phyloP scores from a whole-genome alignment of 1,140 invertebrate genomes.

The Ceratosolen solmsi region DNA sequence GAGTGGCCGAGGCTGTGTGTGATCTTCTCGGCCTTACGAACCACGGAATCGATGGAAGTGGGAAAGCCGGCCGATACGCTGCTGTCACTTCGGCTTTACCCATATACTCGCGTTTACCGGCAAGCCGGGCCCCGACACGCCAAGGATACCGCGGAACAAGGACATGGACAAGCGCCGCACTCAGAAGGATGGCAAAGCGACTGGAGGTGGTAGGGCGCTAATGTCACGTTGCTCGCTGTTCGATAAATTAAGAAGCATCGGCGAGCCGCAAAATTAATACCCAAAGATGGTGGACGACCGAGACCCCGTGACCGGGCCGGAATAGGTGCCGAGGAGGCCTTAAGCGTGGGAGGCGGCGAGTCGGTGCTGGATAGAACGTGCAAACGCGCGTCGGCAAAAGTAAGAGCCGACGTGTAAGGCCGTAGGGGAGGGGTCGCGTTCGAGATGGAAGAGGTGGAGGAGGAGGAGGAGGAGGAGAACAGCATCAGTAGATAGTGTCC shows the following conservation, averaged over 20 bases:
- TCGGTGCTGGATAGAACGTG: background rate
- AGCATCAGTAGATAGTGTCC: conserved; percentile 63
- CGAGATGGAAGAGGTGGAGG: background rate
- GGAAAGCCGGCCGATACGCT: conserved; percentile 1
- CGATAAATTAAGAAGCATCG: too few relatives aligned
- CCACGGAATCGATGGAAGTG: background rate
- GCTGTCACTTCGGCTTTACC: background rate
- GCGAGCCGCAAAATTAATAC: too few relatives aligned
- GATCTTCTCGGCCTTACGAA: conserved; percentile 5
- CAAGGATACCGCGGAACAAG: background rate
- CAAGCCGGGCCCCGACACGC: background rate
- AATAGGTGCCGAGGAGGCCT: background rate
- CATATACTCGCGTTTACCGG: background rate
- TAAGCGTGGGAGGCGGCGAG: conserved; percentile 30
- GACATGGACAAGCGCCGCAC: background rate
- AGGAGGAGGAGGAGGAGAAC: conserved; percentile 25
- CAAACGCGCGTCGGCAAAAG: background rate
- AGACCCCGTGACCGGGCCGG: background rate
- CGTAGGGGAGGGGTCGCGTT: background rate
- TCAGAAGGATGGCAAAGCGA: background rate
- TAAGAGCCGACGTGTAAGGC: background rate
- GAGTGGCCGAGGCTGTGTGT: conserved; percentile 9
- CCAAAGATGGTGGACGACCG: background rate
- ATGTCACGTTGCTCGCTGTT: too few relatives aligned
- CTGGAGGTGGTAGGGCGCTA: too few relatives aligned